Conservation (phyloP, 2,888 invertebrate species). For the Drosophila helvetica region DNA sequence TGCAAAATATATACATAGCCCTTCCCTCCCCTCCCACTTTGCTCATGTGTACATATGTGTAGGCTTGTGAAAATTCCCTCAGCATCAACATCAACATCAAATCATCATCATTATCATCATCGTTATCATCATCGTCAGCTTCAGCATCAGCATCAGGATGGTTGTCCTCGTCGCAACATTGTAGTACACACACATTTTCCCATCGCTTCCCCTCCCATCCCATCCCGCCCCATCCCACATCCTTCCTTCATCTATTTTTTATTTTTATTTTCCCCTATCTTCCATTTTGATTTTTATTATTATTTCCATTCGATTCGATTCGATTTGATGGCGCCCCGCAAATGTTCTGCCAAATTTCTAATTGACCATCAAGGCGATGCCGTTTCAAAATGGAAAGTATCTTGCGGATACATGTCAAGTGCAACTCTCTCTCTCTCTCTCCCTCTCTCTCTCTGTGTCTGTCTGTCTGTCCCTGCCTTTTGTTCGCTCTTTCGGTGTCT, state of each 20-base stretch:
- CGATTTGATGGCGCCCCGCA: slow-evolving; percentile 56
- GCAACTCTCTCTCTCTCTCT: slow-evolving; percentile 50
- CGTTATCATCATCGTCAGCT: slow-evolving; percentile 41
- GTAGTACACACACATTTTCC: slow-evolving; percentile 71
- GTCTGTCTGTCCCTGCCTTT: neutral
- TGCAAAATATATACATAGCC: slow-evolving; percentile 45
- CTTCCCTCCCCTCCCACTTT: slow-evolving; percentile 35
- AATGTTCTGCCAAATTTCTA: slow-evolving; percentile 65
- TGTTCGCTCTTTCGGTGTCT: slow-evolving; percentile 16
- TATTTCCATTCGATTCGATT: slow-evolving; percentile 21
- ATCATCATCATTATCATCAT: slow-evolving; percentile 46
- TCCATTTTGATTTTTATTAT: slow-evolving; percentile 47
- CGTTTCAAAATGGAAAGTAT: slow-evolving; percentile 49
- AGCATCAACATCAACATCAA: slow-evolving; percentile 48
- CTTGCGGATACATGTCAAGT: slow-evolving; percentile 62
- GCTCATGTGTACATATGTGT: slow-evolving; percentile 15
- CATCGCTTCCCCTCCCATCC: too few species aligned
- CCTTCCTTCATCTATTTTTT: slow-evolving; percentile 61
- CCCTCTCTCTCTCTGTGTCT: slow-evolving; percentile 17
- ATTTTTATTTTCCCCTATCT: slow-evolving; percentile 39
- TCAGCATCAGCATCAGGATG: slow-evolving; percentile 20
- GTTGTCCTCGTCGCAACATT: slow-evolving; percentile 61
- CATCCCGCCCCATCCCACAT: slow-evolving; percentile 19
- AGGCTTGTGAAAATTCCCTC: slow-evolving; percentile 70
- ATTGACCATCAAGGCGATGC: slow-evolving; percentile 65